Evolutionary conservation across 2,113 vertebrate genomes (phyloP).

Genomic region (Myocastor coypus): DNA sequence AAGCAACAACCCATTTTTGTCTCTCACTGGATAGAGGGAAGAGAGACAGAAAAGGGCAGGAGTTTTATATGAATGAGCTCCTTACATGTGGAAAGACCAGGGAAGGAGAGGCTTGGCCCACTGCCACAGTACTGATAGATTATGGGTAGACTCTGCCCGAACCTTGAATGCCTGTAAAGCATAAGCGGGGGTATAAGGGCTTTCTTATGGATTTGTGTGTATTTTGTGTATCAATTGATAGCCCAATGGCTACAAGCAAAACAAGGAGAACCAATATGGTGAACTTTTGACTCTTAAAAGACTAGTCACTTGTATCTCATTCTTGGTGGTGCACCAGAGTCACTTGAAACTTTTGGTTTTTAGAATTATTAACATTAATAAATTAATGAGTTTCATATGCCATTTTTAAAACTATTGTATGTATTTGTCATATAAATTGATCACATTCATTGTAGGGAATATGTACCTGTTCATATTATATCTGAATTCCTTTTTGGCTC

Average conservation of each 20-base stretch:
- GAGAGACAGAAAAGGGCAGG: not conserved
- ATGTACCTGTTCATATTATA: not conserved
- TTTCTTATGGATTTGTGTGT: not conserved
- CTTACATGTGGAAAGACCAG: not conserved
- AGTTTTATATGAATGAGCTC: not conserved
- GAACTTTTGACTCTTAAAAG: not conserved
- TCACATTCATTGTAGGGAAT: not conserved
- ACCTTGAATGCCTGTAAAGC: not conserved
- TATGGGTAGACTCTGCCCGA: not conserved
- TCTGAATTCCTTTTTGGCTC: not conserved
- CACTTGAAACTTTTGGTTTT: not conserved
- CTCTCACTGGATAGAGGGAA: not conserved
- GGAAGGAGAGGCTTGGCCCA: not conserved
- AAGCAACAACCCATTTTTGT: not conserved
- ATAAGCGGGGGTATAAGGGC: not conserved
- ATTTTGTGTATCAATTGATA: conserved; percentile 13
- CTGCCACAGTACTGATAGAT: not conserved
- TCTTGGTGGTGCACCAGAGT: conserved; percentile 4
- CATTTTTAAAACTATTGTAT: not conserved
- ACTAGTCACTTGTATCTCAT: not conserved
- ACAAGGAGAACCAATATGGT: conserved; percentile 6
- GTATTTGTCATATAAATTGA: not conserved
- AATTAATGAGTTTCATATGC: not conserved
- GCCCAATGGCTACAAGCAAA: conserved; percentile 16
- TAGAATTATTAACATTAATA: not conserved